Base-by-base conservation (phyloP, 2,888 invertebrate genomes). In the Morinoia aosen region DNA sequence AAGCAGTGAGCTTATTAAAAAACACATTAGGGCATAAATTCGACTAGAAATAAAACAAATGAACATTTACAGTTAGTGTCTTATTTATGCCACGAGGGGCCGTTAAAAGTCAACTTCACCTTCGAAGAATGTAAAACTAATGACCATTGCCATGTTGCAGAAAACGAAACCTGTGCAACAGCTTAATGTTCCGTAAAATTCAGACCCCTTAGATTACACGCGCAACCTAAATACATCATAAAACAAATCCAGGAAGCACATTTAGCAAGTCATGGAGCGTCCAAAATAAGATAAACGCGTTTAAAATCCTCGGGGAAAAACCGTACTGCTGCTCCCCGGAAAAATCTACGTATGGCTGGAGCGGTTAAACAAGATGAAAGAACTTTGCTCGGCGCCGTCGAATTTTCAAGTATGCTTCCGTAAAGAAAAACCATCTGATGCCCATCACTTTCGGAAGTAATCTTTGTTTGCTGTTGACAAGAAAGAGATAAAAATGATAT, bases 401-500 rank as follows among this genome's bases (percentile, higher is more conserved):
- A 76, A 76, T 76, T 76, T 76, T 76, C 76, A 33, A 76, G 76
- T 76, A 76, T 76, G 76, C 76, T 76, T 76, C 33, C 76, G 76
- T 76, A 33, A 76, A 76, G 76, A 76, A 76, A 76, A 76, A 76
- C 76, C 76, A 76, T 76, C 33, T 76, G 76, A 76, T 76, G 76
- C 33, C 76, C 76, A 76, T 76, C 76, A 76, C 76, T 76, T 76
- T 76, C 76, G 16, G 48, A 90, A 90, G 90, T 90, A 90, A 40
- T 90, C 48, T 48, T 90, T 48, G 48, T 90, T 90, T 90, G 48
- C 90, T 40, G 90, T 90, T 90, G 48, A 39, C 90, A 40, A 90
- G 48, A 90, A 90, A 90, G 90, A 90, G 90, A 39, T 90, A 90
- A 39, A 90, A 90, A 90, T 90, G 90, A 90, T 40, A 40, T 76